These are phyloP conservation scores for Melolontha melolontha DNA, from an alignment of 2,888 invertebrate genomes.

Conservation along the genomic window DNA sequence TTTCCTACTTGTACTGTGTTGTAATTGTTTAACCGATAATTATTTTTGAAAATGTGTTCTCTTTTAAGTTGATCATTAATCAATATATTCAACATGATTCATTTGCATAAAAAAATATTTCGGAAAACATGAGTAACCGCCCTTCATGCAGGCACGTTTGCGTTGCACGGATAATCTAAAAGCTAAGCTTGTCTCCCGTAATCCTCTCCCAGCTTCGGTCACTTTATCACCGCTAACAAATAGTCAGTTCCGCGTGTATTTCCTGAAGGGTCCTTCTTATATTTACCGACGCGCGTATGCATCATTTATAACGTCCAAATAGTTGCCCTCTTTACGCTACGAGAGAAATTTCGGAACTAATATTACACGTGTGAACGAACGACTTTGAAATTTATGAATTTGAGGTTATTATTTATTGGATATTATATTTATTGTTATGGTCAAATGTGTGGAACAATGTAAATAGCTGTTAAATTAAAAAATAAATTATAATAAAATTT, in stretches of 20 bases:
- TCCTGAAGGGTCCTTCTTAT: slow-evolving; percentile 1
- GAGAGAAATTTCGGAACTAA: slow-evolving; percentile 1
- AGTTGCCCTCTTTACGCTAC: slow-evolving; percentile 4
- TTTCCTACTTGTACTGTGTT: too few species aligned
- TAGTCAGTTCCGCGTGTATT: slow-evolving; percentile 10
- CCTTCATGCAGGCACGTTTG: neutral
- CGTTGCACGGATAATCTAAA: neutral
- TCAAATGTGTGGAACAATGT: too few species aligned
- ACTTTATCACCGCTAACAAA: slow-evolving; percentile 8
- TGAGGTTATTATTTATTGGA: neutral
- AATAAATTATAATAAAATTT: too few species aligned
- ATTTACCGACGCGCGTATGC: neutral
- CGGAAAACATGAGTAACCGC: neutral
- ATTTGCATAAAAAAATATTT: slow-evolving; percentile 18
- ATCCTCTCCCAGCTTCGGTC: too few species aligned
- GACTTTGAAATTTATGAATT: neutral
- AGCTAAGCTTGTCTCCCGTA: too few species aligned
- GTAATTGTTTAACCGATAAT: too few species aligned
- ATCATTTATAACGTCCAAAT: slow-evolving; percentile 7
- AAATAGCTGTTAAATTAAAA: too few species aligned
- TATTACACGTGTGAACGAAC: neutral
- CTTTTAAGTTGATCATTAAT: slow-evolving; percentile 12
- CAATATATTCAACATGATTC: neutral
- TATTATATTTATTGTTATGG: too few species aligned
- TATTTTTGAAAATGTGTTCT: neutral